phyloP scores from a whole-genome alignment of 2,888 invertebrate genomes.

The Celastrina argiolus region DNA sequence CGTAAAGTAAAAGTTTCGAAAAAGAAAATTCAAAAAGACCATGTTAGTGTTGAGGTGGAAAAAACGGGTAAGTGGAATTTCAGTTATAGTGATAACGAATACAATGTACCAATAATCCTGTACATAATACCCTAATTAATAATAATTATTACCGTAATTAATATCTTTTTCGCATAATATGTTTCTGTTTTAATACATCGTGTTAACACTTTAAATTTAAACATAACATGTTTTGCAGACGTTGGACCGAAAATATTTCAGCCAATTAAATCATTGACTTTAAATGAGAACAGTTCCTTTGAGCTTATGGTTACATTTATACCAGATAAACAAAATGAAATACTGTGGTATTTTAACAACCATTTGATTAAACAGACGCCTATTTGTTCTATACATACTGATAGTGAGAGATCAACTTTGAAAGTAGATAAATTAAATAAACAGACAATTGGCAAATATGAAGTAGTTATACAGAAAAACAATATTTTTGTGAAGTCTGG shows the following conservation, averaged over 20 bases:
- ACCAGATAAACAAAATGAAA: constrained; percentile 82
- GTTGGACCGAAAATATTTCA: constrained; percentile 81
- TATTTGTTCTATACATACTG: constrained; percentile 77
- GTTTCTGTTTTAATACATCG: background rate
- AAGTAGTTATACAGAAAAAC: constrained; percentile 86
- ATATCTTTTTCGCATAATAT: background rate
- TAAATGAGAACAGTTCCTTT: constrained; percentile 83
- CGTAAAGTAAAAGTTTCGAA: background rate
- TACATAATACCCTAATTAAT: background rate
- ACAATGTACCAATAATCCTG: background rate
- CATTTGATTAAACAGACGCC: constrained; percentile 82
- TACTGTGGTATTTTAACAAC: constrained; percentile 92
- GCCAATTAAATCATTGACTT: constrained; percentile 86
- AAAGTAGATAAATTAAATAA: constrained; percentile 82
- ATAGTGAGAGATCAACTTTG: constrained; percentile 81
- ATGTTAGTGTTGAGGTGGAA: background rate
- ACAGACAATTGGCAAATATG: constrained; percentile 91
- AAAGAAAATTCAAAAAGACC: background rate
- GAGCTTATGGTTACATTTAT: constrained; percentile 84
- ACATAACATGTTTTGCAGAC: constrained; percentile 59
- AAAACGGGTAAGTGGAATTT: background rate
- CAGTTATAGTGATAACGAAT: background rate
- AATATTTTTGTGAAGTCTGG: constrained; percentile 88
- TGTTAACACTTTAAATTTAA: background rate
- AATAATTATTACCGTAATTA: background rate